phyloP scores from a whole-genome alignment of 1,140 invertebrate genomes.

The Himalopsyche phryganea region DNA sequence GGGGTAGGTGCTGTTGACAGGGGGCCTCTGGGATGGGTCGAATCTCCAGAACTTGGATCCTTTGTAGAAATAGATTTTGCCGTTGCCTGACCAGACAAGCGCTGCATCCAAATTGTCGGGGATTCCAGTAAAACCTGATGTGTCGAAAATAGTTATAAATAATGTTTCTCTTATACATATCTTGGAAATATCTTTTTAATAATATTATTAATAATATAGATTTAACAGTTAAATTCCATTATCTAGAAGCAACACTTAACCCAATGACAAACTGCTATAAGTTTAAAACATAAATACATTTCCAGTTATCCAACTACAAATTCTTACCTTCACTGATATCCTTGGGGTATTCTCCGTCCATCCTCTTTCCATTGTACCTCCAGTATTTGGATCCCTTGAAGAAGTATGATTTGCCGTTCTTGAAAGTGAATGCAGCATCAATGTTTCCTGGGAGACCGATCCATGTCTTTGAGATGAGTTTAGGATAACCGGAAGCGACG shows the following conservation, averaged over 20 bases:
- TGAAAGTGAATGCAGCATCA: slow-evolving; percentile 87
- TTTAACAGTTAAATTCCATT: too few relatives aligned
- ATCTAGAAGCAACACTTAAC: too few relatives aligned
- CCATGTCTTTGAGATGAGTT: slow-evolving; percentile 74
- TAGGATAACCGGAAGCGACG: slow-evolving; percentile 78
- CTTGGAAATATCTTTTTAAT: too few relatives aligned
- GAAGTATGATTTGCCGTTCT: slow-evolving; percentile 89
- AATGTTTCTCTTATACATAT: too few relatives aligned
- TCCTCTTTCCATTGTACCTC: slow-evolving; percentile 79
- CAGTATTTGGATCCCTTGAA: slow-evolving; percentile 92
- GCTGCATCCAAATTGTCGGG: slow-evolving; percentile 89
- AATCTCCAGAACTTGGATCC: slow-evolving; percentile 93
- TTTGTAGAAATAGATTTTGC: slow-evolving; percentile 95
- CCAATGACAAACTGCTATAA: too few relatives aligned
- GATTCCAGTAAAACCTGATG: slow-evolving; percentile 85
- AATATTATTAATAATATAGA: too few relatives aligned
- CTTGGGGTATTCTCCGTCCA: slow-evolving; percentile 88
- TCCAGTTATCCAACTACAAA: too few relatives aligned
- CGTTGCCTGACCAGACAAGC: slow-evolving; percentile 93
- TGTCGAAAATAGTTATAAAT: too few relatives aligned
- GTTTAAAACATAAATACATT: too few relatives aligned
- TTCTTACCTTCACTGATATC: slow-evolving; percentile 76
- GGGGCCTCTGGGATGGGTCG: slow-evolving; percentile 78
- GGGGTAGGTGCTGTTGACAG: slow-evolving; percentile 84
- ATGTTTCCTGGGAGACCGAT: slow-evolving; percentile 80